Evolutionary conservation across 2,888 invertebrate genomes (phyloP).

Genomic region (Argyresthia albistria): DNA sequence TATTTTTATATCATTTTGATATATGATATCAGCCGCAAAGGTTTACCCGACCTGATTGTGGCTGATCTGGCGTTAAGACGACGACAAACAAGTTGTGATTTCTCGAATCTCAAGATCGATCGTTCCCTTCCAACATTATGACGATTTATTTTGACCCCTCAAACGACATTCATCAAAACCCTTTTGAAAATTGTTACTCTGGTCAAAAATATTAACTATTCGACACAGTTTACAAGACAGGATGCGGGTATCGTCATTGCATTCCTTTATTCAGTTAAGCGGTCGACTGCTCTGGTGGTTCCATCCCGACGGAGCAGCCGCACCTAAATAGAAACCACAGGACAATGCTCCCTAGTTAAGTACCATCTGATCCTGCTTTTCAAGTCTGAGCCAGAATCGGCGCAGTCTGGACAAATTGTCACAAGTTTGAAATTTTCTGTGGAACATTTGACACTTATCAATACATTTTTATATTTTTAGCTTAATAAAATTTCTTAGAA

Average conservation of each 20-base stretch:
- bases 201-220: not conserved
- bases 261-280: constrained; percentile 56
- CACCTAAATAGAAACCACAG: constrained; percentile 72
- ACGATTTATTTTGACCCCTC: too few relatives aligned
- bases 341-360: constrained; percentile 59
- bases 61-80: constrained; percentile 16
- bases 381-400: not conserved
- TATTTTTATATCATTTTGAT: constrained; percentile 23
- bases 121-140: too few relatives aligned
- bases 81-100: not conserved
- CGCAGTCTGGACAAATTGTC: too few relatives aligned
- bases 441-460: too few relatives aligned
- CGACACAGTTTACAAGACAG: too few relatives aligned
- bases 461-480: too few relatives aligned
- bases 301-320: constrained; percentile 57
- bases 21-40: constrained; percentile 41
- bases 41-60: constrained; percentile 43
- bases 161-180: not conserved
- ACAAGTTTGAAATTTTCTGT: too few relatives aligned
- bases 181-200: not conserved
- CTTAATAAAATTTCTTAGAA: too few relatives aligned
- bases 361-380: not conserved
- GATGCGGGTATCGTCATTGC: constrained; percentile 25
- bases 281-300: constrained; percentile 58
- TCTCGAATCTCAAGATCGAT: too few relatives aligned